These are phyloP conservation scores for Promerops cafer DNA, from an alignment of 2,113 vertebrate genomes.

Conservation along the genomic window DNA sequence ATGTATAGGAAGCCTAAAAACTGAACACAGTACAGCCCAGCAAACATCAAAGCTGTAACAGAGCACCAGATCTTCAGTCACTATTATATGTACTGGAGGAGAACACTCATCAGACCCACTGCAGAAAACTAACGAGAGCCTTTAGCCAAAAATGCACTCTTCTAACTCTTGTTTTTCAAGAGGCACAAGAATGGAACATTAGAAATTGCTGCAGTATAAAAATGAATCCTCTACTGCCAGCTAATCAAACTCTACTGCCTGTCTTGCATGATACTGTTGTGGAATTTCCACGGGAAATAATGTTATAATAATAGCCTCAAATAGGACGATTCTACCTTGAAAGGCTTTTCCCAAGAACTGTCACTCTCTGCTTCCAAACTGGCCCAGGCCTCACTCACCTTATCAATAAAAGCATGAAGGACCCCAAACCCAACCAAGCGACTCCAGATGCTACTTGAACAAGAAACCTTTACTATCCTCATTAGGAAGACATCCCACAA, in stretches of 20 bases:
- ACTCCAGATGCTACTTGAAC: neutral
- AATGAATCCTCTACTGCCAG: neutral
- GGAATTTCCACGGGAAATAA: neutral
- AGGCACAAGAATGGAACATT: neutral
- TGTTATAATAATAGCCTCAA: neutral
- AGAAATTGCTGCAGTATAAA: neutral
- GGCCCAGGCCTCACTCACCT: neutral
- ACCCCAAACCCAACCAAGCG: neutral
- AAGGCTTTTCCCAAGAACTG: neutral
- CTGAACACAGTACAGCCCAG: neutral
- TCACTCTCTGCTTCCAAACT: neutral
- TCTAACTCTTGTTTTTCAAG: neutral
- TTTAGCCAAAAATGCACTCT: neutral
- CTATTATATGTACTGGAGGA: neutral
- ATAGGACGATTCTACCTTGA: neutral
- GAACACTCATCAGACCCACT: neutral
- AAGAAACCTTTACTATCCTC: neutral
- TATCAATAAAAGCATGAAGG: neutral
- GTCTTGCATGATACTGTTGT: neutral
- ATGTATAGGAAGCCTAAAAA: neutral
- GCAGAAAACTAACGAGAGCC: neutral
- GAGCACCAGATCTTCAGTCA: neutral
- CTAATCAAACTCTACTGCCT: neutral
- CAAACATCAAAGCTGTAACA: neutral
- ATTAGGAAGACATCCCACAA: neutral